Base-by-base conservation (phyloP, 2,113 vertebrate species). In the Amphilophus citrinellus region DNA sequence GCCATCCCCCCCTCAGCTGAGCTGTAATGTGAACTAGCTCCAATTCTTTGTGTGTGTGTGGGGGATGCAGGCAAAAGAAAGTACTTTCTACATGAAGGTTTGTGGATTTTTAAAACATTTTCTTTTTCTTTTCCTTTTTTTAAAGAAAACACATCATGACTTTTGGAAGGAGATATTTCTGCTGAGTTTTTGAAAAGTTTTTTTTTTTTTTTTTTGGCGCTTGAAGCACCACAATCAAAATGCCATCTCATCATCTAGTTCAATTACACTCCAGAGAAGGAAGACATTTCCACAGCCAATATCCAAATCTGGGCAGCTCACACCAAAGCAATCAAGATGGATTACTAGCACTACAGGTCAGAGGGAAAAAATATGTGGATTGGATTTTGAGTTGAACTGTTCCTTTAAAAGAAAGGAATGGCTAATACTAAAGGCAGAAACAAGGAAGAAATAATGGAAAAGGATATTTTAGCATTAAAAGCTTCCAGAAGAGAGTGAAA, bases 391-490 rank as follows among this genome's bases (percentile, higher is more conserved):
- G 27, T 50, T 73, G 68, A 73, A 56, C 27, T 73, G 18, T 35
- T 18, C 47, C 47, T 80, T 81, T 59, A 87, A 84, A 77, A 82
- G 30, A 86, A 20, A 82, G 44, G 62, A 88, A 85, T 39, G 80
- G 81, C 65, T 73, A 80, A 79, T 82, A 76, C 79, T 77, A 89
- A 90, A 86, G 81, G 59, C 83, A 78, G 57, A 88, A 66, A 68
- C 61, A 66, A 83, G 77, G 77, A 66, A 73, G 77, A 85, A 61
- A 77, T 20, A 50, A 79, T 65, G 75, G 27, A 76, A 76, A 27
- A 77, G 59, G 13, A 62, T 37, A 39, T 78, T 86, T 89, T 77
- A 76, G 56, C 76, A 84, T 35, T 75, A 56, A 85, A 87, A 89
- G 78, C 35, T 83, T 62, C 59, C 58, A 66, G 47, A 62, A 47